phyloP scores from a whole-genome alignment of 2,888 invertebrate genomes.

The Proisotoma minuta region DNA sequence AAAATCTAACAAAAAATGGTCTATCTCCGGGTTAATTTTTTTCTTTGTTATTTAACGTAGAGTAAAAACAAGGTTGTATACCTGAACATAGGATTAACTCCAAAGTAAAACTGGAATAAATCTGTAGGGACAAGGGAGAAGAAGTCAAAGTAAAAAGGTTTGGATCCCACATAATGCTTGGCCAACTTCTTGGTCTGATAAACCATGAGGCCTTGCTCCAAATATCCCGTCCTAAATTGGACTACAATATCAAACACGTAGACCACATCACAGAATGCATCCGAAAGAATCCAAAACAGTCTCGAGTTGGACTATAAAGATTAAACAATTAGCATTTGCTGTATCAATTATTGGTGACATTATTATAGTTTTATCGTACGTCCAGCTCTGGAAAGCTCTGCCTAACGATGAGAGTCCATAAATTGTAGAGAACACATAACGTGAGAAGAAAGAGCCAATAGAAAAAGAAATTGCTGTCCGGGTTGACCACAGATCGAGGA shows the following conservation, averaged over 20 bases:
- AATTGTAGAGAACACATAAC: slow-evolving; percentile 83
- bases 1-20: no score
- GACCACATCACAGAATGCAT: slow-evolving; percentile 78
- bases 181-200: slow-evolving; percentile 87
- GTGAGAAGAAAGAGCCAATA: slow-evolving; percentile 90
- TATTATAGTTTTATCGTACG: slow-evolving; percentile 50
- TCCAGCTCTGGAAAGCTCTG: slow-evolving; percentile 91
- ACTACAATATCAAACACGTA: slow-evolving; percentile 84
- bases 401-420: slow-evolving; percentile 91
- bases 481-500: slow-evolving; percentile 81
- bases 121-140: slow-evolving; percentile 78
- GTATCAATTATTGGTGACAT: not conserved
- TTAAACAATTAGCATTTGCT: not conserved
- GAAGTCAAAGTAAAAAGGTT: slow-evolving; percentile 78
- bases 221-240: slow-evolving; percentile 88
- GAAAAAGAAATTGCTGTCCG: slow-evolving; percentile 93
- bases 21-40: no score
- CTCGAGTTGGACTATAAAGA: slow-evolving; percentile 62
- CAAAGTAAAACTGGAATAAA: slow-evolving; percentile 75
- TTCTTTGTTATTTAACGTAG: no score
- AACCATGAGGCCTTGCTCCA: slow-evolving; percentile 91
- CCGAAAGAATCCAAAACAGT: slow-evolving; percentile 73
- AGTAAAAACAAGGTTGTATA: no score
- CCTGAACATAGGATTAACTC: slow-evolving; percentile 78
- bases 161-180: slow-evolving; percentile 78